Conservation (phyloP, 2,888 invertebrate genomes). For the Heliconius aoede region DNA sequence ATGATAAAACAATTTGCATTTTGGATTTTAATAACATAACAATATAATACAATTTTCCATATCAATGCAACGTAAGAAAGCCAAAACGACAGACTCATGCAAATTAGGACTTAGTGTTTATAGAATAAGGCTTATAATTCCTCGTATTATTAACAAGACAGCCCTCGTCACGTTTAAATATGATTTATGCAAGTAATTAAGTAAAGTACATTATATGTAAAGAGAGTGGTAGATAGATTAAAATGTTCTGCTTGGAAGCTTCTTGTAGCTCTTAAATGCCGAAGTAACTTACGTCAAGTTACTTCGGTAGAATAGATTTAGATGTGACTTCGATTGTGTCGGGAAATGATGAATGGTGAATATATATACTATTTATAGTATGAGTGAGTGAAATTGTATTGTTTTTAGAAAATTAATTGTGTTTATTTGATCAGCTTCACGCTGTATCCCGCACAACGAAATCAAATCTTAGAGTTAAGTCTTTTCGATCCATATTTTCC, state of each 20-base stretch:
- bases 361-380: not conserved
- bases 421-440: too few relatives aligned
- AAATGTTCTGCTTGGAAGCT: slow-evolving; percentile 67
- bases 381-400: not conserved
- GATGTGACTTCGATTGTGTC: slow-evolving; percentile 6
- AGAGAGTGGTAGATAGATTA: slow-evolving; percentile 72
- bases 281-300: slow-evolving; percentile 63
- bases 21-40: slow-evolving; percentile 1
- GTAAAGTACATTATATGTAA: slow-evolving; percentile 81
- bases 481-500: too few relatives aligned
- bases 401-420: not conserved
- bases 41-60: slow-evolving; percentile 26
- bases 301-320: slow-evolving; percentile 41
- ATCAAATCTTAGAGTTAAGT: too few relatives aligned
- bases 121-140: not conserved
- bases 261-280: slow-evolving; percentile 59
- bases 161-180: slow-evolving; percentile 80
- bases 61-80: slow-evolving; percentile 8
- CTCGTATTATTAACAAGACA: slow-evolving; percentile 50
- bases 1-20: not conserved
- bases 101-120: slow-evolving; percentile 9
- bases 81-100: not conserved
- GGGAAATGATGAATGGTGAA: not conserved
- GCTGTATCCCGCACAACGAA: too few relatives aligned
- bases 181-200: slow-evolving; percentile 84